Conservation (phyloP, 2,797 vertebrate species). For the Acanthopagrus latus region DNA sequence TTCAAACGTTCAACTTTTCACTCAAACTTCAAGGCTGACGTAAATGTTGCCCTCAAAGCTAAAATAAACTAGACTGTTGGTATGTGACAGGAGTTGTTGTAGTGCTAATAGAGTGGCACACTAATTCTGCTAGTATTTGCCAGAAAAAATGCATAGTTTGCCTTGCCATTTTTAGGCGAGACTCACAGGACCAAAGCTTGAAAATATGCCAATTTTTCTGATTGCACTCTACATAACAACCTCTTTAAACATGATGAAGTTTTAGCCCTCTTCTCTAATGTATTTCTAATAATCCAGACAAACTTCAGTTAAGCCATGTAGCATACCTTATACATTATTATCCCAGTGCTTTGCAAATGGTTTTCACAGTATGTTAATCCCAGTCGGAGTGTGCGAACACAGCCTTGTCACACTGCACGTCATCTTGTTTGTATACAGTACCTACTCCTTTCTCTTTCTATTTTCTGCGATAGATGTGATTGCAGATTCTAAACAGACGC, state of each 20-base stretch:
- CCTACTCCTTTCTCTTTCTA: slow-evolving; percentile 5
- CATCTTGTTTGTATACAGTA: neutral
- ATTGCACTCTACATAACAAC: neutral
- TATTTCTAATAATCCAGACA: neutral
- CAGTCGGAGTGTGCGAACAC: too few relatives aligned
- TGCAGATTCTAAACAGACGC: slow-evolving; percentile 39
- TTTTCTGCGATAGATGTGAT: slow-evolving; percentile 14
- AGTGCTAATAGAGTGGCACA: neutral
- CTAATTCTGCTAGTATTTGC: neutral
- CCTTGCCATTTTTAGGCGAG: neutral
- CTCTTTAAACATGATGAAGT: neutral
- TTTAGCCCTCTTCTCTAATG: neutral
- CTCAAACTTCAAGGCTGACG: too few relatives aligned
- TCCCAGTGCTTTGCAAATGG: neutral
- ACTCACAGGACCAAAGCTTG: neutral
- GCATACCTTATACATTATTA: too few relatives aligned
- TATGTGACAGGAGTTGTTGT: neutral
- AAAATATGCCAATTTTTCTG: neutral
- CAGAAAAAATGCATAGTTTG: neutral
- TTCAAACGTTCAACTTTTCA: too few relatives aligned
- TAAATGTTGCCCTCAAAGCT: too few relatives aligned
- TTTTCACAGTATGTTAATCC: neutral
- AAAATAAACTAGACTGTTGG: neutral
- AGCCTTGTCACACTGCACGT: neutral
- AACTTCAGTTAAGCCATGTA: neutral